Evolutionary conservation across 2,888 invertebrate genomes (phyloP).

Genomic region (Lingula anatina): DNA sequence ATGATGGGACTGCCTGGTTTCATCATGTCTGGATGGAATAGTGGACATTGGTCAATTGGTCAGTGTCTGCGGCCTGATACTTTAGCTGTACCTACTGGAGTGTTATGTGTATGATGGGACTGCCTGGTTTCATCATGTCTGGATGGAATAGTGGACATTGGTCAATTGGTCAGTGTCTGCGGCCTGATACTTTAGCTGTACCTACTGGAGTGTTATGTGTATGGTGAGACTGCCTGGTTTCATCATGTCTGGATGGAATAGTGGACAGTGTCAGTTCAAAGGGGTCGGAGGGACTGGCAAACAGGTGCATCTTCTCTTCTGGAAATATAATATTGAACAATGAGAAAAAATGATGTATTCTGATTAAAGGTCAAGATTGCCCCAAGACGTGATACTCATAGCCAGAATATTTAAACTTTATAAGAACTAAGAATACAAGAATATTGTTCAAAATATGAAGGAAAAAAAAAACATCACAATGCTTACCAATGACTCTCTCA

Average conservation of each 20-base stretch:
- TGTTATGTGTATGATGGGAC: too few species aligned
- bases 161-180: too few species aligned
- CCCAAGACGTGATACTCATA: neutral
- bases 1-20: too few species aligned
- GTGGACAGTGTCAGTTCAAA: slow-evolving; percentile 31
- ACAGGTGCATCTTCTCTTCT: slow-evolving; percentile 27
- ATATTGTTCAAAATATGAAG: neutral
- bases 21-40: too few species aligned
- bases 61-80: too few species aligned
- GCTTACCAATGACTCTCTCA: slow-evolving; percentile 35
- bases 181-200: too few species aligned
- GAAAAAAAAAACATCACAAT: neutral
- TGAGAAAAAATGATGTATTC: slow-evolving; percentile 3
- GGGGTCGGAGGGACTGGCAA: slow-evolving; percentile 26
- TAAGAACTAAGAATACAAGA: neutral
- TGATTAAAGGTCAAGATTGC: slow-evolving; percentile 1
- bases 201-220: slow-evolving; percentile 30
- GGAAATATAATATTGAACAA: slow-evolving; percentile 9
- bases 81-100: too few species aligned
- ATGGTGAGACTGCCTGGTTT: slow-evolving; percentile 25
- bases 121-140: too few species aligned
- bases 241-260: slow-evolving; percentile 29
- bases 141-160: too few species aligned
- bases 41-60: too few species aligned
- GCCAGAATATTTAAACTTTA: neutral